Evolutionary conservation across 2,797 vertebrate genomes (phyloP), one percentile per base, ranked within the genome.

Genomic region (Sitta carolinensis): DNA sequence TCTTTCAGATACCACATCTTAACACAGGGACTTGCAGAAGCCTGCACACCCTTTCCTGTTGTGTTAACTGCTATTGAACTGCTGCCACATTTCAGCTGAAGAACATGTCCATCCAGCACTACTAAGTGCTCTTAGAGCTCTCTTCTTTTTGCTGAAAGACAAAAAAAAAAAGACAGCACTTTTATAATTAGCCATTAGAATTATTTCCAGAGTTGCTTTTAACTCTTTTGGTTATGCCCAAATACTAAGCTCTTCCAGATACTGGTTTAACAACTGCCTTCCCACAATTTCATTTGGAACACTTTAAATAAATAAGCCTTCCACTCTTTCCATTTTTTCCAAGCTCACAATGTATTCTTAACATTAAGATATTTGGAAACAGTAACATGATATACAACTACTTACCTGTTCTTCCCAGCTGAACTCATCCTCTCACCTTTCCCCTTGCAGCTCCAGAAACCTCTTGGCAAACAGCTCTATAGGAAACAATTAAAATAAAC

Each of bases 341-440:
- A 63, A 63, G 30, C 17, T 48, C 5, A 9, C 22, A 45, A 40
- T 1, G 1, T 30, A 18, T 64, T 67, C 43, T 54, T 34, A 9
- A 7, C 26, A 43, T 25, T 25, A 84, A 17, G 43, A 40, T 15
- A 84, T 4, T 2, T 34, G 23, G 22, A 42, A 82, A 38, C 10
- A 34, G 1, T 18, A 66, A 26, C 11, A 38, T 0, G 1, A 55
- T 15, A 43, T 0, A 23, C 1, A 59, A 43, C 4, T 27, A 80
- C 80, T 75, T 36, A 85, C 84, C n/a, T 32, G 5, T 11, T 70
- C 40, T 12, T 76, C 30, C 7, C 38, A 89, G 29, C 2, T 30
- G 7, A 81, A 73, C 12, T 80, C 45, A 70, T 17, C 10, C 40
- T 63, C 70, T 86, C 58, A 76, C 51, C 47, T 79, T 57, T 67